Base-by-base conservation (phyloP, 1,140 invertebrate species). In the Lepidotrigona ventralis region DNA sequence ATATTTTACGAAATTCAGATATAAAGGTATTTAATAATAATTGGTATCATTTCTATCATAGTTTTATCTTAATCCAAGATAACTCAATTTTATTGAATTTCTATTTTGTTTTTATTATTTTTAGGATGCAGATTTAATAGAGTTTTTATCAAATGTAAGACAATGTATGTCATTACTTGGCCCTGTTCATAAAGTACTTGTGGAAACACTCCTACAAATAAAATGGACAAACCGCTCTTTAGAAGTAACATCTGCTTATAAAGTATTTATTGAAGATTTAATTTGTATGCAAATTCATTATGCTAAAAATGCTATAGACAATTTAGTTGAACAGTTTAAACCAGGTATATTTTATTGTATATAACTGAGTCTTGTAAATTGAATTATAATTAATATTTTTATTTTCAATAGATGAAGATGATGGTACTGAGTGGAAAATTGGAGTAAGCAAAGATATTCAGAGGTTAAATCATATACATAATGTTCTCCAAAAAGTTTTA, bases 211-310 rank as follows among this genome's bases (percentile, higher is more conserved):
- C 69, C 88, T 96, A 19, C 94, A 94, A n/a, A 88, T 96, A 29
- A 92, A 94, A 87, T 97, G 96, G 96, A 93, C 90, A 5, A 93
- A 94, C 68, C 88, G 95, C 46, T 92, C 90, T 68, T 29, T 85
- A n/a, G 92, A 94, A 82, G 93, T 95, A 29, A 93, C 95, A 23
- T 86, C 91, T 69, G 94, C 94, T 64, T 97, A 96, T 89, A 95
- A 95, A 86, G 94, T 94, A 72, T 96, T 97, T 90, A 87, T 96
- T 29, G 91, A 95, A 74, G 95, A 96, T 92, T 92, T 97, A 79
- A 93, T 96, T 81, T 95, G 95, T 79, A 95, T 95, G 26, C 96
- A 96, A 78, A 95, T 95, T 86, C 95, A 95, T 90, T 95, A 96
- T 91, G 94, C 95, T 71, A 95, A 95, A 86, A 93, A 94, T 85